Percentiles rank a stretch among this genome's conserved stretches.
Evolutionary conservation across 1,140 invertebrate genomes (phyloP).

Genomic region (Pseudomyrmex pallidus): DNA sequence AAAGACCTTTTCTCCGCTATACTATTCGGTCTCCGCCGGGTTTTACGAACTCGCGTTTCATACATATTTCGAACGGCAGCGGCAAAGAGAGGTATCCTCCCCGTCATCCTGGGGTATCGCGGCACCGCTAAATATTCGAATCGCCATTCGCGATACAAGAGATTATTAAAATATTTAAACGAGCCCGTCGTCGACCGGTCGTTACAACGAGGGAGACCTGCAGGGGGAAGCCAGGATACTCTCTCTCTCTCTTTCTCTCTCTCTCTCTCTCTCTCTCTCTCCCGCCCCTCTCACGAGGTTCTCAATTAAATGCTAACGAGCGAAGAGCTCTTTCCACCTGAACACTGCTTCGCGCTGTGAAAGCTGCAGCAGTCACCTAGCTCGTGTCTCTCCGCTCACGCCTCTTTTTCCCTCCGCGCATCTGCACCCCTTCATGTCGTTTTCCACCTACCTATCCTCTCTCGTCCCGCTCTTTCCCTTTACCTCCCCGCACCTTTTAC

Average conservation of each 20-base stretch:
- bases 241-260: too few relatives aligned
- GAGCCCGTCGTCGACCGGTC: conserved; percentile 75
- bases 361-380: conserved; percentile 72
- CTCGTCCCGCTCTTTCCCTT: conserved; percentile 31
- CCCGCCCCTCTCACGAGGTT: conserved; percentile 69
- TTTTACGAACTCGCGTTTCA: neutral
- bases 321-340: conserved; percentile 79
- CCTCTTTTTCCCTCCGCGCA: neutral
- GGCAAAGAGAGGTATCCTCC: conserved; percentile 32
- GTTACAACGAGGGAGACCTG: conserved; percentile 64
- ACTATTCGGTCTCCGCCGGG: neutral
- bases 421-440: conserved; percentile 43
- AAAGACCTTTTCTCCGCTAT: neutral
- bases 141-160: conserved; percentile 77
- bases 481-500: conserved; percentile 31
- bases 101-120: conserved; percentile 47
- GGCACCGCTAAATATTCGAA: conserved; percentile 75
- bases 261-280: too few relatives aligned
- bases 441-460: conserved; percentile 27
- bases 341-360: conserved; percentile 72
- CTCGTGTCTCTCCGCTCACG: conserved; percentile 35
- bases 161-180: conserved; percentile 81
- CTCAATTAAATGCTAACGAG: conserved; percentile 81
- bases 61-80: conserved; percentile 42
- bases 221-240: conserved; percentile 19